These are phyloP conservation scores for Ligdia adustata DNA, from an alignment of 2,888 invertebrate genomes.

Conservation along the genomic window DNA sequence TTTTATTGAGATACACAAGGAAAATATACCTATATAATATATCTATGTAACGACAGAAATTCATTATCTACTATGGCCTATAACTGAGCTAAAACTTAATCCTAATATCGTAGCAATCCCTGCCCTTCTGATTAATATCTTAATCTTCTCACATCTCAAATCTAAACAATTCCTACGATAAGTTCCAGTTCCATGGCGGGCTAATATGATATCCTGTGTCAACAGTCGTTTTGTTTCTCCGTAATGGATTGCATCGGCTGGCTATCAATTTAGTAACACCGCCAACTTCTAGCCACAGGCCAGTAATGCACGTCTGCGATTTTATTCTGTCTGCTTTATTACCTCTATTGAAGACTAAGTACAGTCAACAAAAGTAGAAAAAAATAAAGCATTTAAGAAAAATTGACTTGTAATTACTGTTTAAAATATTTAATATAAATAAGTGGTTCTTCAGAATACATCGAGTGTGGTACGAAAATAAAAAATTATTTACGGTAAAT, in stretches of 20 bases:
- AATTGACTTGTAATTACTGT: no score
- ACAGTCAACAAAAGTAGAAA: slow-evolving; percentile 52
- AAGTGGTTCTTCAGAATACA: no score
- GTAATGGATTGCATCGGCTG: slow-evolving; percentile 56
- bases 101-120: not conserved
- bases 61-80: no score
- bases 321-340: slow-evolving; percentile 74
- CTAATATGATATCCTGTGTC: slow-evolving; percentile 47
- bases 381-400: no score
- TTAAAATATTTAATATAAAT: no score
- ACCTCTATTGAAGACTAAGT: slow-evolving; percentile 54
- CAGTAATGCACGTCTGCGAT: slow-evolving; percentile 51
- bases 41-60: no score
- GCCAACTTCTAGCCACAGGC: slow-evolving; percentile 15
- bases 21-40: no score
- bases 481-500: no score
- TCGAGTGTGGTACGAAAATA: no score
- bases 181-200: slow-evolving; percentile 21
- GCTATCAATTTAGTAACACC: slow-evolving; percentile 69
- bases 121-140: slow-evolving; percentile 3
- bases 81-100: no score
- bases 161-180: slow-evolving; percentile 11
- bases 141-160: slow-evolving; percentile 6
- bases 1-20: no score
- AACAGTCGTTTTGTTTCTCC: slow-evolving; percentile 62